Percentiles rank a stretch among this genome's conserved stretches.
Evolutionary conservation across 2,113 vertebrate genomes (phyloP).

Genomic region (Puffinus mauretanicus): DNA sequence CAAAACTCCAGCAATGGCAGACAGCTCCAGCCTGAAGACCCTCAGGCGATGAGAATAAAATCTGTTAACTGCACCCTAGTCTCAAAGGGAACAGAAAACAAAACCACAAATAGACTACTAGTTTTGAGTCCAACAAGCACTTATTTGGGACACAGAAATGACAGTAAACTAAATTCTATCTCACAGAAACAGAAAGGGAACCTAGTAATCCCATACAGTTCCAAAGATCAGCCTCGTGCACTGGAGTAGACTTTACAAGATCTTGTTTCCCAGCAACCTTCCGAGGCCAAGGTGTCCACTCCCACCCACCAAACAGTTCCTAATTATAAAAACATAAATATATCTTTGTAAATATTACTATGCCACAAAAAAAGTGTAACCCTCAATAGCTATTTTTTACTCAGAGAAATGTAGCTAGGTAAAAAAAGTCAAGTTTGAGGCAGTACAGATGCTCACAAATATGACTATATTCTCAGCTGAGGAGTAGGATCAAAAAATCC

Average conservation of each 20-base stretch:
- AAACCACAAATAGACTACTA: neutral
- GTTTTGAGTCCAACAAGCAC: neutral
- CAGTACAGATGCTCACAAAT: neutral
- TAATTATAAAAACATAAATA: neutral
- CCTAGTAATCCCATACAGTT: neutral
- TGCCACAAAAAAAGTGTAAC: neutral
- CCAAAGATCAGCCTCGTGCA: neutral
- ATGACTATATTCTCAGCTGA: neutral
- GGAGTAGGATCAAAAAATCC: neutral
- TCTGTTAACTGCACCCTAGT: neutral
- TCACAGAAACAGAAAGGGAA: neutral
- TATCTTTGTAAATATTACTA: neutral
- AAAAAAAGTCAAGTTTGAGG: neutral
- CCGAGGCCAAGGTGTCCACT: neutral
- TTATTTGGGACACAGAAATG: neutral
- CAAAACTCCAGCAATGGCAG: neutral
- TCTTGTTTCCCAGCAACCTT: neutral
- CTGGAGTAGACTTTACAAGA: neutral
- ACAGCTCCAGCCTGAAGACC: neutral
- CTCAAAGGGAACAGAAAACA: neutral
- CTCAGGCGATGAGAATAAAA: neutral
- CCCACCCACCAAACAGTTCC: neutral
- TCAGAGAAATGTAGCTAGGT: neutral
- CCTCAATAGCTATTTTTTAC: neutral
- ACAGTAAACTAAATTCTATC: neutral